Conservation (phyloP, 2,797 vertebrate genomes). For the Sebastes baramenuke region DNA sequence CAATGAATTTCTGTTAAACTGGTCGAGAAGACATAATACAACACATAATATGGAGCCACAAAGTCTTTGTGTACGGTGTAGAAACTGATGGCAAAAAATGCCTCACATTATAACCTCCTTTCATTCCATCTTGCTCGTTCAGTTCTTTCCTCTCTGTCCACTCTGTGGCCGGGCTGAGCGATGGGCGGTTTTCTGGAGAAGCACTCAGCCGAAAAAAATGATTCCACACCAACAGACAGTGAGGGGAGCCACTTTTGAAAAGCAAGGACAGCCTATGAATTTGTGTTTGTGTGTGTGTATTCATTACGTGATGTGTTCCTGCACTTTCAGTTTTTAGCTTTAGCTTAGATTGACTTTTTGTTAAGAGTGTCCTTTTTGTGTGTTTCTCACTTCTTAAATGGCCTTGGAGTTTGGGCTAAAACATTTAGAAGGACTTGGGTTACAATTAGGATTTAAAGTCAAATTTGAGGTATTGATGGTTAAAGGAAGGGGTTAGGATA, state of each 20-base stretch:
- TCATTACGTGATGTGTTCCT: conserved; percentile 10
- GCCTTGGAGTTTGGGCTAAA: neutral
- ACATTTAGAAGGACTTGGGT: neutral
- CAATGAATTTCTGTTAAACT: conserved; percentile 55
- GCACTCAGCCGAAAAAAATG: conserved; percentile 75
- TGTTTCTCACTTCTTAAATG: neutral
- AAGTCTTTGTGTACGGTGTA: conserved; percentile 42
- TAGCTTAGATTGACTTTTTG: neutral
- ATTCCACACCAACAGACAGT: conserved; percentile 69
- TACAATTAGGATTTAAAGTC: neutral
- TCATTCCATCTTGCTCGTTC: conserved; percentile 45
- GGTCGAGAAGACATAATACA: conserved; percentile 36
- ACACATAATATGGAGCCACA: conserved; percentile 15
- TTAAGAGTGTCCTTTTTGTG: neutral
- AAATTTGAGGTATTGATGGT: neutral
- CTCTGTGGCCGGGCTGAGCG: conserved; percentile 54
- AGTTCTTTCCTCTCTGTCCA: conserved; percentile 38
- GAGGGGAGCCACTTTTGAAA: conserved; percentile 57
- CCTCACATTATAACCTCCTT: conserved; percentile 46
- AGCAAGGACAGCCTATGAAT: conserved; percentile 59
- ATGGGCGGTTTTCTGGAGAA: conserved; percentile 71
- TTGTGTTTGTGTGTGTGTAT: conserved; percentile 10
- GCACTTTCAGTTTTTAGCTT: neutral
- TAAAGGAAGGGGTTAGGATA: neutral
- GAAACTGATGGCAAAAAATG: conserved; percentile 41